phyloP scores from a whole-genome alignment of 2,113 vertebrate species.

The Microtus montanus region DNA sequence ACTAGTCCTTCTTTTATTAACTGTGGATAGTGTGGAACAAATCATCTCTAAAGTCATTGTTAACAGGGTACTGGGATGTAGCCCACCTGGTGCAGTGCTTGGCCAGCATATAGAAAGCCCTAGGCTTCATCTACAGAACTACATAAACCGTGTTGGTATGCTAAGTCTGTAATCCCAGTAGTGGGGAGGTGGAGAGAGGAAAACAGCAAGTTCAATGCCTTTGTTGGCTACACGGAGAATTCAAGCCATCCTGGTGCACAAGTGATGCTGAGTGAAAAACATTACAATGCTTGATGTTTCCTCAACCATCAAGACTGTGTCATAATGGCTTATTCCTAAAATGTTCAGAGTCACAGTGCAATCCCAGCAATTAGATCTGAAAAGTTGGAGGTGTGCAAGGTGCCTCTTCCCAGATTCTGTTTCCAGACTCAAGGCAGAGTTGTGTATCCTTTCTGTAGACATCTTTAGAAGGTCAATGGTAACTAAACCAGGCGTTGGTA shows the following conservation, averaged over 20 bases:
- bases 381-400: neutral
- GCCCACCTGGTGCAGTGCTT: neutral
- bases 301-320: neutral
- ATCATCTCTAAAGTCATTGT: neutral
- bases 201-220: neutral
- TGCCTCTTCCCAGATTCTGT: neutral
- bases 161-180: neutral
- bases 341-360: neutral
- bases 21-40: neutral
- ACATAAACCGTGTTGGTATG: neutral
- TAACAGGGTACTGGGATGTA: neutral
- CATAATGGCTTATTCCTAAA: neutral
- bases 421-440: neutral
- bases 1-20: neutral
- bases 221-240: neutral
- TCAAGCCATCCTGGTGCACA: neutral
- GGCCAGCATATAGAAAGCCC: neutral
- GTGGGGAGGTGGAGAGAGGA: neutral
- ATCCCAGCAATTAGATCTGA: neutral
- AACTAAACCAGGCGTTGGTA: too few species aligned
- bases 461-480: too few species aligned
- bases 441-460: accelerated
- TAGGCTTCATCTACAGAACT: neutral
- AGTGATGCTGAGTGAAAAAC: neutral
- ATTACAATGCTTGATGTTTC: neutral